phyloP scores from a whole-genome alignment of 2,113 vertebrate genomes.

The Colaptes auratus region DNA sequence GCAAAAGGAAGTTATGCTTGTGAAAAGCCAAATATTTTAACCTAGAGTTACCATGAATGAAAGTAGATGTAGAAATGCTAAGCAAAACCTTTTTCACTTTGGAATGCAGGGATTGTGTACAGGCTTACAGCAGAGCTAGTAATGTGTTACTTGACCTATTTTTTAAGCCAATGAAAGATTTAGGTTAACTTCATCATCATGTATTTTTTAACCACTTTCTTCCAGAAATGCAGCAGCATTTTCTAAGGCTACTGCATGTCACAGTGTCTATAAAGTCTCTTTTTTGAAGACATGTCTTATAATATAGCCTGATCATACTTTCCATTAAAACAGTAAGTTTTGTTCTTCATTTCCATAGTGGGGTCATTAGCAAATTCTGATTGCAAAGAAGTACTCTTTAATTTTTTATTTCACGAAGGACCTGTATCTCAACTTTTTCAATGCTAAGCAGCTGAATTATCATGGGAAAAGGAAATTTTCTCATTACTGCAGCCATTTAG shows the following conservation, averaged over 20 bases:
- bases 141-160: conserved; percentile 71
- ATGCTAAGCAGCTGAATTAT: conserved; percentile 25
- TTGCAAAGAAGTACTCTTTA: neutral
- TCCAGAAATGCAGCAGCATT: conserved; percentile 27
- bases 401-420: conserved; percentile 6
- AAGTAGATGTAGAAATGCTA: neutral
- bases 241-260: neutral
- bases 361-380: neutral
- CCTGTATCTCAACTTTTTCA: conserved; percentile 21
- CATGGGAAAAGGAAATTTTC: conserved; percentile 51
- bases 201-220: conserved; percentile 66
- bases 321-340: neutral
- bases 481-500: conserved; percentile 70
- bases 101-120: conserved; percentile 46
- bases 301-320: neutral
- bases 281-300: neutral
- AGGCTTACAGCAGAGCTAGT: conserved; percentile 31
- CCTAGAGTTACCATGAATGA: neutral
- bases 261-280: neutral
- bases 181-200: conserved; percentile 65
- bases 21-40: neutral
- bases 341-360: neutral
- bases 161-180: conserved; percentile 71
- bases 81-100: conserved; percentile 33
- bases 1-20: neutral